Conservation (phyloP, 2,113 vertebrate species). For the Mixornis gularis region DNA sequence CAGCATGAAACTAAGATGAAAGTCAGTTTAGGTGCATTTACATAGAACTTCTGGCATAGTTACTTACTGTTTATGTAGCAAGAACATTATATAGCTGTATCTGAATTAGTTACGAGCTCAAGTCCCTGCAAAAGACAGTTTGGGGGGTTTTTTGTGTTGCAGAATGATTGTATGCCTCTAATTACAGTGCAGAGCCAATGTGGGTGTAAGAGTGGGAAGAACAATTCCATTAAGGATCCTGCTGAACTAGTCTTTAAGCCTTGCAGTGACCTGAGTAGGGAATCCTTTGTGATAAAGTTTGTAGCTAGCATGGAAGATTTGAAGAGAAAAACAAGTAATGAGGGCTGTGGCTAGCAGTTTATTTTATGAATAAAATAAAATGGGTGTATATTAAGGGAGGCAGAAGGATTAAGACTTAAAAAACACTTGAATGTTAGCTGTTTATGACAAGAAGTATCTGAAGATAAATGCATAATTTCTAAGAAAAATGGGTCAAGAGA, state of each 20-base stretch:
- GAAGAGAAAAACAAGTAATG: background rate
- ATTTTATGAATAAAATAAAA: background rate
- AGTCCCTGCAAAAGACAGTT: background rate
- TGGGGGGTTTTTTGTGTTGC: accelerated
- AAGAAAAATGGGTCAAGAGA: background rate
- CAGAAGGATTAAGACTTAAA: background rate
- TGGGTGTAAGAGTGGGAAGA: background rate
- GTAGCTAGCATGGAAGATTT: background rate
- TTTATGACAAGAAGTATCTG: background rate
- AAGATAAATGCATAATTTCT: background rate
- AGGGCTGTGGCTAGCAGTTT: background rate
- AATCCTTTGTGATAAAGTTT: background rate
- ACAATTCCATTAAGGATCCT: background rate
- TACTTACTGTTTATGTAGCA: background rate
- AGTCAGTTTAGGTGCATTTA: background rate
- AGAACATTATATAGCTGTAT: background rate
- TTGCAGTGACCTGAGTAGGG: background rate
- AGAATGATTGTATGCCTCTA: background rate
- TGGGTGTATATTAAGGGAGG: background rate
- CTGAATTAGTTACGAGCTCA: background rate
- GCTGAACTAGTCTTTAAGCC: background rate
- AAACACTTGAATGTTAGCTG: background rate
- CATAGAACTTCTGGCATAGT: background rate
- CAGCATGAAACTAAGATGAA: background rate
- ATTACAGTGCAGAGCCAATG: background rate